These are phyloP conservation scores for Megaceryle torquata DNA, from an alignment of 2,113 vertebrate genomes.

Conservation along the genomic window DNA sequence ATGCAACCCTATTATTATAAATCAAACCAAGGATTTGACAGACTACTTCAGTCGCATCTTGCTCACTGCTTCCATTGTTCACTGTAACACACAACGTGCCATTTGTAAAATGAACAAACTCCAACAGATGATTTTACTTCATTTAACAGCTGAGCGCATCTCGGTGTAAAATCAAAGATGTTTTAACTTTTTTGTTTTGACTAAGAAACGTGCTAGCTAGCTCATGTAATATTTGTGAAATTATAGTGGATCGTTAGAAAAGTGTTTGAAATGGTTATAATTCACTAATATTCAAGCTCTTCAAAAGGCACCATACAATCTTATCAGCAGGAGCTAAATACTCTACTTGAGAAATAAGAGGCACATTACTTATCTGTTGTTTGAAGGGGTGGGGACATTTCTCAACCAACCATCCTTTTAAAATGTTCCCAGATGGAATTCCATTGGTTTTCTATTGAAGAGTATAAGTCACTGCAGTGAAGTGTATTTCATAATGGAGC, in stretches of 20 bases:
- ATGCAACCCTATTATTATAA: constrained; percentile 22
- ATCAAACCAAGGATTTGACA: neutral
- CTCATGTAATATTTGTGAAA: neutral
- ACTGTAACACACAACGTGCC: neutral
- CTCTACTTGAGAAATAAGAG: constrained; percentile 17
- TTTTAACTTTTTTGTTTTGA: neutral
- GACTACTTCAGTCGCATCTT: neutral
- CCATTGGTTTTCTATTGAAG: neutral
- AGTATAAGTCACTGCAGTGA: neutral
- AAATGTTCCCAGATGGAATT: constrained; percentile 22
- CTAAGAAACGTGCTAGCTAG: neutral
- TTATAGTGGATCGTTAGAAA: neutral
- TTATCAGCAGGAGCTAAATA: neutral
- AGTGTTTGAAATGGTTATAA: neutral
- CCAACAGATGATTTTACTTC: neutral
- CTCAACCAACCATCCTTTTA: neutral
- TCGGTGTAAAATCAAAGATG: neutral
- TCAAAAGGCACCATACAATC: neutral
- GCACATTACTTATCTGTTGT: neutral
- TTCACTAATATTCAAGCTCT: neutral
- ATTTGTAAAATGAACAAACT: neutral
- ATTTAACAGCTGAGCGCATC: neutral
- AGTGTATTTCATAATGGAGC: neutral
- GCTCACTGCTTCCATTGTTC: neutral
- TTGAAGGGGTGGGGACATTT: constrained; percentile 12